Evolutionary conservation across 2,797 vertebrate species (phyloP).

Genomic region (Lagorchestes hirsutus): DNA sequence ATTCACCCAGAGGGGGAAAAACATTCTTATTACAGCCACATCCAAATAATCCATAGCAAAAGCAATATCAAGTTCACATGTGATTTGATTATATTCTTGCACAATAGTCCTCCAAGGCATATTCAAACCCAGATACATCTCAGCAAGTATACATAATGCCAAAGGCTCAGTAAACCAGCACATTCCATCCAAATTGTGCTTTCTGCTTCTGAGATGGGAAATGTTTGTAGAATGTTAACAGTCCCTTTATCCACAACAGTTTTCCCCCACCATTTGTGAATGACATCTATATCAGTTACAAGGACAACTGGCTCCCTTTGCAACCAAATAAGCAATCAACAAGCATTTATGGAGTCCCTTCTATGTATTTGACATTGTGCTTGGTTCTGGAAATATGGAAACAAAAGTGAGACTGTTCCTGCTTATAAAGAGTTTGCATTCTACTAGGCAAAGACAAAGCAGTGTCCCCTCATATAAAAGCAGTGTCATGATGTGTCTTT

Average conservation of each 20-base stretch:
- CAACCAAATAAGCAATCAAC: neutral
- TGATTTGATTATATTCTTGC: slow-evolving; percentile 76
- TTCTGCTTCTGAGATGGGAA: slow-evolving; percentile 59
- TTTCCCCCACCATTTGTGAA: slow-evolving; percentile 30
- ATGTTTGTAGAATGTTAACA: slow-evolving; percentile 70
- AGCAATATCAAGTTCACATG: slow-evolving; percentile 76
- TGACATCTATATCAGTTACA: slow-evolving; percentile 37
- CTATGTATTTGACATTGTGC: neutral
- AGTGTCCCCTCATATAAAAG: neutral
- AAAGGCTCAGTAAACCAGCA: slow-evolving; percentile 63
- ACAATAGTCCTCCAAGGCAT: slow-evolving; percentile 73
- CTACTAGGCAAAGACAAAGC: neutral
- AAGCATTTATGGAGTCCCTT: neutral
- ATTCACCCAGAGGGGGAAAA: slow-evolving; percentile 74
- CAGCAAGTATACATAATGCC: slow-evolving; percentile 61
- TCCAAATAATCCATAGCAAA: slow-evolving; percentile 80
- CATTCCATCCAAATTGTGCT: slow-evolving; percentile 68
- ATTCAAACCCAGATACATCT: slow-evolving; percentile 73
- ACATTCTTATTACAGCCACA: slow-evolving; percentile 77
- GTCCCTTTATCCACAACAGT: slow-evolving; percentile 57
- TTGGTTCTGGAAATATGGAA: neutral
- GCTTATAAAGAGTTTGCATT: neutral
- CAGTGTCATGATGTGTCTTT: neutral
- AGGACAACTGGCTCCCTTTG: neutral
- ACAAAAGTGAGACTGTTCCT: neutral